Conservation (phyloP, 2,888 invertebrate species). For the Nebria brevicollis region DNA sequence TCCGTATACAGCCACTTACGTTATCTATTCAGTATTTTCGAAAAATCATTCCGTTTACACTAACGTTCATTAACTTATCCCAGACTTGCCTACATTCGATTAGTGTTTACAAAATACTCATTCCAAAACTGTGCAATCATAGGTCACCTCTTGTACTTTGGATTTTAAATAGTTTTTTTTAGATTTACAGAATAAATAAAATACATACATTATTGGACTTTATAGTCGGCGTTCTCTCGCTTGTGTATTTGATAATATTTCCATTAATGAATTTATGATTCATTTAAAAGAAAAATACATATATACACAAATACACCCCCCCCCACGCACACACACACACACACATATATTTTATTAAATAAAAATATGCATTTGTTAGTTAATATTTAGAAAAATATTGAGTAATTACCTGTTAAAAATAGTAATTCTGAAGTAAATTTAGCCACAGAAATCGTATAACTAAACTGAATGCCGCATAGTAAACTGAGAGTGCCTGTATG, state of each 20-base stretch:
- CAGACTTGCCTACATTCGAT: too few relatives aligned
- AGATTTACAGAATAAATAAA: too few relatives aligned
- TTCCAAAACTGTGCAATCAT: background rate
- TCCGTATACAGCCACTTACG: too few relatives aligned
- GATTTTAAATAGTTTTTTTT: too few relatives aligned
- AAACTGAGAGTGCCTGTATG: background rate
- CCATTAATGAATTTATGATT: too few relatives aligned
- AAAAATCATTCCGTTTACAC: too few relatives aligned
- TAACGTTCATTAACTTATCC: too few relatives aligned
- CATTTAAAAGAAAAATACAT: too few relatives aligned
- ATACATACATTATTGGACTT: too few relatives aligned
- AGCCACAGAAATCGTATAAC: background rate
- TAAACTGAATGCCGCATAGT: slow-evolving; percentile 4
- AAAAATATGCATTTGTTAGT: background rate
- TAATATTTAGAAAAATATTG: background rate
- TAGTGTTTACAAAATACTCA: background rate
- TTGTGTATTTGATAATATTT: too few relatives aligned
- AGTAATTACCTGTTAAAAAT: slow-evolving; percentile 18
- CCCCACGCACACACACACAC: background rate
- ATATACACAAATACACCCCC: background rate
- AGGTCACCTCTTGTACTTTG: background rate
- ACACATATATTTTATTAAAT: background rate
- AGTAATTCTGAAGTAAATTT: background rate
- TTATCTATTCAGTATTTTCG: too few relatives aligned
- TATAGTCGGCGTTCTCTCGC: too few relatives aligned